A percentile compares a stretch with the other conserved stretches of the same genome.
Evolutionary conservation across 2,888 invertebrate genomes (phyloP).

Genomic region (Busseola fusca): DNA sequence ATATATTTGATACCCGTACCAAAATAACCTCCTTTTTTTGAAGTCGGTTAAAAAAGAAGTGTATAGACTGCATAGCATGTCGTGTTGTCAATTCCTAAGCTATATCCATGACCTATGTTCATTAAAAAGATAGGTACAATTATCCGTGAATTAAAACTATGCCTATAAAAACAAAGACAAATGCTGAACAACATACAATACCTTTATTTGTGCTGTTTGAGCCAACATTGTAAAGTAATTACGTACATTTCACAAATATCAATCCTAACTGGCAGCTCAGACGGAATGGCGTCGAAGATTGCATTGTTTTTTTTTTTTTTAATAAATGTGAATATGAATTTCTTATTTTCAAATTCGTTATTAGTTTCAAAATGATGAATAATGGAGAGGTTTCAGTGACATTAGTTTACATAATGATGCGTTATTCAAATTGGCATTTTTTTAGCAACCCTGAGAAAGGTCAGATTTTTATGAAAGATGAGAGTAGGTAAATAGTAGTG

Average conservation of each 20-base stretch:
- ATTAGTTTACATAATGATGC: slow-evolving; percentile 28
- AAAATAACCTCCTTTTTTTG: too few relatives aligned
- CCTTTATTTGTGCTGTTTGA: slow-evolving; percentile 39
- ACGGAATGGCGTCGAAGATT: slow-evolving; percentile 52
- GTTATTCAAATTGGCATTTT: slow-evolving; percentile 36
- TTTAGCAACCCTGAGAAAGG: slow-evolving; percentile 4
- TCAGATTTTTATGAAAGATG: slow-evolving; percentile 9
- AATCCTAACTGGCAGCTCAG: slow-evolving; percentile 35
- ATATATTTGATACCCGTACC: too few relatives aligned
- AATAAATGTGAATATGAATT: slow-evolving; percentile 49
- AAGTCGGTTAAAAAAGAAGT: not conserved
- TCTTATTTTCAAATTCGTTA: slow-evolving; percentile 30
- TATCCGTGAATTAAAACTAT: slow-evolving; percentile 26
- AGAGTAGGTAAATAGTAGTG: not conserved
- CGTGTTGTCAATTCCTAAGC: not conserved
- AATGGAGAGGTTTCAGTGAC: slow-evolving; percentile 27
- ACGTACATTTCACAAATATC: slow-evolving; percentile 45
- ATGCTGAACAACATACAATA: slow-evolving; percentile 39
- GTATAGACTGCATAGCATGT: not conserved
- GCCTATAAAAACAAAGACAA: slow-evolving; percentile 36
- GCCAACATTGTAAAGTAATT: slow-evolving; percentile 40
- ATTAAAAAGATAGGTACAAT: not conserved
- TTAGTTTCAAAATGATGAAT: slow-evolving; percentile 54
- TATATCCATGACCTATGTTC: slow-evolving; percentile 38
- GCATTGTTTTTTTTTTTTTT: slow-evolving; percentile 35